These are phyloP conservation scores for Tetheella fluctuosa DNA, from an alignment of 2,888 invertebrate species.

Conservation along the genomic window DNA sequence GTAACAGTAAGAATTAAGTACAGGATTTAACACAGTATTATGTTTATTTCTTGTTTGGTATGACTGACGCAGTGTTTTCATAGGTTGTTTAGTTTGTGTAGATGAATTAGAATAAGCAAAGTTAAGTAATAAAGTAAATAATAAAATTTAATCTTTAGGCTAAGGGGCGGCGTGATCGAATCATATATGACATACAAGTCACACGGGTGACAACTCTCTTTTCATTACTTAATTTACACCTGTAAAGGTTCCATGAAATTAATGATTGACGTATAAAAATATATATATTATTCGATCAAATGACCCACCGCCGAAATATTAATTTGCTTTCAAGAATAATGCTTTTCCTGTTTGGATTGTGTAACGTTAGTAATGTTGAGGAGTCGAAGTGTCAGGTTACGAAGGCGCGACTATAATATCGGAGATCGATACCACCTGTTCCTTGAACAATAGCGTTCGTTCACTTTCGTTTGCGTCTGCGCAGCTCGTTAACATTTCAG, in stretches of 20 bases:
- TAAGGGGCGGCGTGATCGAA: too few species aligned
- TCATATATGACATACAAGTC: too few species aligned
- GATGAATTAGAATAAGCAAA: too few species aligned
- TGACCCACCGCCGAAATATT: background rate
- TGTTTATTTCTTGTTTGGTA: background rate
- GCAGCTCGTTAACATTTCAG: conserved; percentile 72
- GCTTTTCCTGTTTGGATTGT: conserved; percentile 25
- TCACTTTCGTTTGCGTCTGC: conserved; percentile 69
- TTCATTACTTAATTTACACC: too few species aligned
- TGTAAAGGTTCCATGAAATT: too few species aligned
- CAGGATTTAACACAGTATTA: too few species aligned
- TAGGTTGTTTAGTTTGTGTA: too few species aligned
- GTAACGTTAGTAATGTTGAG: conserved; percentile 28
- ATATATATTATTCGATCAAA: background rate
- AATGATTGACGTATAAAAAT: too few species aligned
- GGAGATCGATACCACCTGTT: conserved; percentile 66
- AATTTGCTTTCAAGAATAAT: background rate
- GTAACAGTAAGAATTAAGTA: too few species aligned
- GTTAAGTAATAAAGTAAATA: too few species aligned
- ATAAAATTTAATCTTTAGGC: too few species aligned
- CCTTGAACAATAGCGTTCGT: conserved; percentile 63
- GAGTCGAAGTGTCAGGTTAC: conserved; percentile 45
- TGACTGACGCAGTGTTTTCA: background rate
- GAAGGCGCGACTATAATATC: conserved; percentile 38
- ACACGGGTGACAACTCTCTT: too few species aligned